phyloP scores from a whole-genome alignment of 2,797 vertebrate genomes.

The Thaleichthys pacificus region DNA sequence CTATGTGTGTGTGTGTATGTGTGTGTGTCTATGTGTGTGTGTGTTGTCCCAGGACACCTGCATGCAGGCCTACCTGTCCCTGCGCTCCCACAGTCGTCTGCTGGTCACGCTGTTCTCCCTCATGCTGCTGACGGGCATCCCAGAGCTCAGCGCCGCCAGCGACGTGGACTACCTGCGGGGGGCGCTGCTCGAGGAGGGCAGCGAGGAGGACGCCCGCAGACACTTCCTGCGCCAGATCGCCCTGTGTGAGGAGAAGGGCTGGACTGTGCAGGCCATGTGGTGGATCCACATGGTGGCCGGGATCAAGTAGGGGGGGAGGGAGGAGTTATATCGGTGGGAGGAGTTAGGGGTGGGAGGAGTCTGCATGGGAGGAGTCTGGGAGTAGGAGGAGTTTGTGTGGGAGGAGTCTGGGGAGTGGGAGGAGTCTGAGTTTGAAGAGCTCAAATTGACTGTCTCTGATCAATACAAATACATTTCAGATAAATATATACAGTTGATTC shows the following conservation, averaged over 20 bases:
- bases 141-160: slow-evolving; percentile 71
- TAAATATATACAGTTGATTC: no score
- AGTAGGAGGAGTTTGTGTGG: neutral
- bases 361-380: neutral
- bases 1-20: neutral
- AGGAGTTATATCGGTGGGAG: neutral
- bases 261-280: slow-evolving; percentile 80
- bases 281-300: slow-evolving; percentile 78
- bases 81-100: slow-evolving; percentile 73
- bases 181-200: slow-evolving; percentile 68
- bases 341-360: neutral
- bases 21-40: neutral
- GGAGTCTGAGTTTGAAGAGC: neutral
- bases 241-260: slow-evolving; percentile 68
- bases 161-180: slow-evolving; percentile 77
- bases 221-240: slow-evolving; percentile 75
- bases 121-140: slow-evolving; percentile 80
- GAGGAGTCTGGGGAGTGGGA: neutral
- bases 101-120: slow-evolving; percentile 79
- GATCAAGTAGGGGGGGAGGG: slow-evolving; percentile 58
- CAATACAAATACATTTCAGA: no score
- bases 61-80: slow-evolving; percentile 72
- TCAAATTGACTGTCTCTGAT: neutral
- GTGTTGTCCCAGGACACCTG: slow-evolving; percentile 69
- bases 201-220: slow-evolving; percentile 62